Percentiles rank a stretch among this genome's conserved stretches.
phyloP scores from a whole-genome alignment of 2,797 vertebrate species.

The Pelodytes ibericus region DNA sequence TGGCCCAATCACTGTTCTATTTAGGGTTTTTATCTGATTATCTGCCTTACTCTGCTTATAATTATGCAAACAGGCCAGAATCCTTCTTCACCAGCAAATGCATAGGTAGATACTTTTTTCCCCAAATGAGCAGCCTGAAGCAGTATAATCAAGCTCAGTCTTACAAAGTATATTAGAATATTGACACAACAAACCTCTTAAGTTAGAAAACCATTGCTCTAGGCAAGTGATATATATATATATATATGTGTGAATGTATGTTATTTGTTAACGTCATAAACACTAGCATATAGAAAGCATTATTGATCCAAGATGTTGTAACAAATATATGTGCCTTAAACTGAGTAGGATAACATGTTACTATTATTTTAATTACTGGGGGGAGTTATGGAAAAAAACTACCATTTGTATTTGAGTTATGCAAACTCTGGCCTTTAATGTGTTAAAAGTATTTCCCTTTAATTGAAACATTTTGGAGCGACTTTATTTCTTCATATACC shows the following conservation, averaged over 20 bases:
- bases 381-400: too few relatives aligned
- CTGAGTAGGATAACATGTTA: not conserved
- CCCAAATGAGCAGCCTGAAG: too few relatives aligned
- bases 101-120: too few relatives aligned
- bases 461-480: conserved; percentile 24
- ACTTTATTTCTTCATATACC: conserved; percentile 55
- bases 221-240: too few relatives aligned
- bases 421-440: not conserved
- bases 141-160: too few relatives aligned
- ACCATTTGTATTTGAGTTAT: too few relatives aligned
- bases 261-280: not conserved
- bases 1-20: too few relatives aligned
- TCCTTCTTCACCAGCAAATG: too few relatives aligned
- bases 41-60: too few relatives aligned
- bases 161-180: too few relatives aligned
- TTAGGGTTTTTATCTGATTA: too few relatives aligned
- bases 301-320: not conserved
- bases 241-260: not conserved
- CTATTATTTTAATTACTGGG: not conserved
- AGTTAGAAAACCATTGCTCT: not conserved
- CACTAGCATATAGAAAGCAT: not conserved
- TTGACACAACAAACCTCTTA: not conserved
- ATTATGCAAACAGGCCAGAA: too few relatives aligned
- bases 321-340: not conserved
- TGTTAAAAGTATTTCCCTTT: not conserved